Conservation (phyloP, 2,113 vertebrate genomes). For the Osmerus eperlanus region DNA sequence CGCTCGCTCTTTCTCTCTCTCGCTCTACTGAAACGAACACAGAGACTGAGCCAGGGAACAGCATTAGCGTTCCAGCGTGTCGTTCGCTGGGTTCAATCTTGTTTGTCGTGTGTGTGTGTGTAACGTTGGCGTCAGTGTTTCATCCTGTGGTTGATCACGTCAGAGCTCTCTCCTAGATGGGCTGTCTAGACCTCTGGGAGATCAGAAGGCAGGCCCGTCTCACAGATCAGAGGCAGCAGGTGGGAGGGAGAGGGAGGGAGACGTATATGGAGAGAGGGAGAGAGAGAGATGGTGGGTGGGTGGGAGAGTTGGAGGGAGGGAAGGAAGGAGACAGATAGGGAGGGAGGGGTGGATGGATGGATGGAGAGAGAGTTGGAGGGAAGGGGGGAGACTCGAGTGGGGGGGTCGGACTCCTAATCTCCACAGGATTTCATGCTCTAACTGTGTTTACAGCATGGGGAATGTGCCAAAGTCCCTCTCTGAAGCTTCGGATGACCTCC, state of each 20-base stretch:
- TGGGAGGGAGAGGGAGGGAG: not conserved
- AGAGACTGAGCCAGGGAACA: not conserved
- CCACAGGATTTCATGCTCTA: conserved; percentile 46
- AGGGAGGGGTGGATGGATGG: not conserved
- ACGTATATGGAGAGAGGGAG: no score
- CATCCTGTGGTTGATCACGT: conserved; percentile 3
- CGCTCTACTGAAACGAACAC: not conserved
- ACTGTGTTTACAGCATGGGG: conserved; percentile 41
- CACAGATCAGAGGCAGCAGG: conserved; percentile 11
- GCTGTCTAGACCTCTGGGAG: conserved; percentile 17
- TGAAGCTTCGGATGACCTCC: conserved; percentile 34
- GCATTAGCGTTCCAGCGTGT: not conserved
- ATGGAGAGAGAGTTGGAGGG: no score
- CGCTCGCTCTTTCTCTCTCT: not conserved
- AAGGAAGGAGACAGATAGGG: not conserved
- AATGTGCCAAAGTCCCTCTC: conserved; percentile 34
- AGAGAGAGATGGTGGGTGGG: not conserved
- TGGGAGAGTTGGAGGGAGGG: no score
- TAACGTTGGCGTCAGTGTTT: not conserved
- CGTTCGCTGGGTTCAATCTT: not conserved
- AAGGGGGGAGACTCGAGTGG: not conserved
- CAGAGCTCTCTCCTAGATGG: not conserved
- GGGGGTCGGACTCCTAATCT: conserved; percentile 26
- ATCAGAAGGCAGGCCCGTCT: conserved; percentile 13
- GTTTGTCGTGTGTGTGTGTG: conserved; percentile 7